These are phyloP conservation scores for Brachirus orientalis DNA, from an alignment of 2,113 vertebrate genomes.

Conservation along the genomic window DNA sequence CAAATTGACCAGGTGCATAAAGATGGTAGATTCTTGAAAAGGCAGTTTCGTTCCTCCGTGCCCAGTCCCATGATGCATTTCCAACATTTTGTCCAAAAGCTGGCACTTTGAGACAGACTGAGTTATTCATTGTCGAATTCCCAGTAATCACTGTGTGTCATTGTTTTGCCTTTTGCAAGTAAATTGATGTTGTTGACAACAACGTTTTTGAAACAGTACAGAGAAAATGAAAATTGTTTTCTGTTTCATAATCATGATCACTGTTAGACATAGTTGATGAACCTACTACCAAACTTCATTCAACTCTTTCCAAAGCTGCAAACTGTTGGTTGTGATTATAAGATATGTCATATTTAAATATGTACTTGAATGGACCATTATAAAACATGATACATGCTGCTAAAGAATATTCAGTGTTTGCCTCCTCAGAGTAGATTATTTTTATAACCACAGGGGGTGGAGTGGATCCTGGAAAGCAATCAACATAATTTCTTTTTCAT, in stretches of 20 bases:
- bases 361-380: too few relatives aligned
- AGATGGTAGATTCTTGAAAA: conserved; percentile 72
- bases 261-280: too few relatives aligned
- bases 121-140: background rate
- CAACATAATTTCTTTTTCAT: too few relatives aligned
- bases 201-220: background rate
- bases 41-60: conserved; percentile 44
- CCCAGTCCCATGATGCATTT: conserved; percentile 44
- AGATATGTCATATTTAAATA: too few relatives aligned
- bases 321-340: too few relatives aligned
- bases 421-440: background rate
- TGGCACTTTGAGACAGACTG: conserved; percentile 25
- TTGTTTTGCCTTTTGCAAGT: conserved; percentile 15
- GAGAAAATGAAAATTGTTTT: background rate
- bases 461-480: conserved; percentile 1
- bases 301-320: too few relatives aligned
- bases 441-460: background rate
- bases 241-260: background rate
- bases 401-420: background rate
- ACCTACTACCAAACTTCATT: too few relatives aligned
- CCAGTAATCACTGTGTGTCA: background rate
- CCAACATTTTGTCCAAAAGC: conserved; percentile 42
- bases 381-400: too few relatives aligned
- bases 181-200: too few relatives aligned
- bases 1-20: conserved; percentile 77